phyloP scores from a whole-genome alignment of 2,797 vertebrate genomes.

The Syngnathus rostellatus region DNA sequence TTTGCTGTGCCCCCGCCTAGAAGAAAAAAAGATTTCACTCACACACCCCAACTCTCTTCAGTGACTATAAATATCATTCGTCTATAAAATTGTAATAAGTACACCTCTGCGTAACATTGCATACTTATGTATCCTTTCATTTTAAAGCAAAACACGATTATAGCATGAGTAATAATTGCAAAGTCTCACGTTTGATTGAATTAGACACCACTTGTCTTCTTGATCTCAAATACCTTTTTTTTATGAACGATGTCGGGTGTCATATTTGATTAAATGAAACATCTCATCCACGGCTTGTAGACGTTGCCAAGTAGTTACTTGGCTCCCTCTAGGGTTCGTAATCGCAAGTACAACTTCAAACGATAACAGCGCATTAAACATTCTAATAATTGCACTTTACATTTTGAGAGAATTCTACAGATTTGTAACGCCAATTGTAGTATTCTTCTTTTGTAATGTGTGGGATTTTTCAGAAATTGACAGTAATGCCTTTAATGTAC shows the following conservation, averaged over 20 bases:
- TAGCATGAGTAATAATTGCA: not conserved
- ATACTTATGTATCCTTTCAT: too few relatives aligned
- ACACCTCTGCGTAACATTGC: too few relatives aligned
- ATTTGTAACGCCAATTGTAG: not conserved
- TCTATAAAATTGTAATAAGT: too few relatives aligned
- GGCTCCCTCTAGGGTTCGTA: conserved; percentile 54
- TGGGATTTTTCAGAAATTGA: too few relatives aligned
- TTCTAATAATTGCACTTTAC: too few relatives aligned
- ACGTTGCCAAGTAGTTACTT: conserved; percentile 19
- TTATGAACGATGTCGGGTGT: not conserved
- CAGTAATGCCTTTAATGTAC: too few relatives aligned
- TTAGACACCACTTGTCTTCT: not conserved
- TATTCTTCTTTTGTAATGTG: too few relatives aligned
- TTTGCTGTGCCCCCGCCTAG: too few relatives aligned
- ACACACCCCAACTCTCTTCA: too few relatives aligned
- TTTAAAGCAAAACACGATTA: not conserved
- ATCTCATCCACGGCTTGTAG: not conserved
- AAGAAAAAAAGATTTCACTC: too few relatives aligned
- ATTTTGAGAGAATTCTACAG: not conserved
- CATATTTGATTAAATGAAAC: not conserved
- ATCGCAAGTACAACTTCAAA: not conserved
- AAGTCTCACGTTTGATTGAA: not conserved
- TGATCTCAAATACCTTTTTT: conserved; percentile 4
- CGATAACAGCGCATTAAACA: too few relatives aligned
- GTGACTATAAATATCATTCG: too few relatives aligned